A percentile compares a stretch with the other conserved stretches of the same genome.
Conservation (phyloP, 2,888 invertebrate genomes). For the Lasioglossum leucozonium region DNA sequence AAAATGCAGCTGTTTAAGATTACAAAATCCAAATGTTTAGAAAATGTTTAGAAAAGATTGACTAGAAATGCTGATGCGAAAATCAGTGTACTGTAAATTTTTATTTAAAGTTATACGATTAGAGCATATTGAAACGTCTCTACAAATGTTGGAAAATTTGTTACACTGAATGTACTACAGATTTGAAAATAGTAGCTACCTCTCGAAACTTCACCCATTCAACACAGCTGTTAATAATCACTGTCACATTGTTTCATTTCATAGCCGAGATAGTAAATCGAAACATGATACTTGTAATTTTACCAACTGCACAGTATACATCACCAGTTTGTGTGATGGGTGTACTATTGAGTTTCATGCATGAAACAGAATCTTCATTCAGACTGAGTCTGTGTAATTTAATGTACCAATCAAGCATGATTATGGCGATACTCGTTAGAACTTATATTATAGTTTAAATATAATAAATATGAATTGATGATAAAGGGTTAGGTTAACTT, state of each 20-base stretch:
- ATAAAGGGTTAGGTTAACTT: neutral
- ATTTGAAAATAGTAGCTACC: neutral
- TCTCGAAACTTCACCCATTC: neutral
- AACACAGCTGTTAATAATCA: neutral
- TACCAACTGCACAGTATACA: neutral
- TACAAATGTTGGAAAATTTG: neutral
- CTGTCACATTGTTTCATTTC: neutral
- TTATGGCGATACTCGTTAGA: neutral
- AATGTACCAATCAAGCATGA: neutral
- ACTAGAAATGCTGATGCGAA: no score
- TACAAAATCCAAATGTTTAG: no score
- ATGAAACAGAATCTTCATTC: neutral
- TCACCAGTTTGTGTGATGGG: neutral
- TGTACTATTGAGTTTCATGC: neutral
- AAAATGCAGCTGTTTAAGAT: neutral
- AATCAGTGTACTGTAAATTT: neutral
- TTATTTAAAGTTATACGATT: no score
- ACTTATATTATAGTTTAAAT: neutral
- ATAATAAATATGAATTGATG: neutral
- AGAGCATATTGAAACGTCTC: neutral
- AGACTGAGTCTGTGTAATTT: neutral
- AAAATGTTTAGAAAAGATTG: neutral
- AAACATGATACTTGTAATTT: neutral
- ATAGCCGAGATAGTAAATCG: neutral
- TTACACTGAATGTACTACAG: neutral